These are phyloP conservation scores for Catalaphyllia jardinei DNA, from an alignment of 64 coral and sea anemone species.

Conservation along the genomic window DNA sequence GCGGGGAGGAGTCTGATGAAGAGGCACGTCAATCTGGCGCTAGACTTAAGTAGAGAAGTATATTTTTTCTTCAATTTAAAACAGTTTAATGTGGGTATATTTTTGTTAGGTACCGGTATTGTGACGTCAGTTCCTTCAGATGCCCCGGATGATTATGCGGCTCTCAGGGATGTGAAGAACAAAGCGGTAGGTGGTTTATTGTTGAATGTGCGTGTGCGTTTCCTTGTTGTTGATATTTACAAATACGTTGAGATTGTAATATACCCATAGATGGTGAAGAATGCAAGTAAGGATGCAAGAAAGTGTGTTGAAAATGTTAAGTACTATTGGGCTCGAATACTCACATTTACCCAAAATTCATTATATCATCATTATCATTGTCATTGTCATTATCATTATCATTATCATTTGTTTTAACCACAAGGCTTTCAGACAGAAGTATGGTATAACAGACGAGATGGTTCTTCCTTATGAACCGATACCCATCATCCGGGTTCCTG, in stretches of 20 bases:
- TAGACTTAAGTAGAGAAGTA: neutral
- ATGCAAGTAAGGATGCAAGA: too few relatives aligned
- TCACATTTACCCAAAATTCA: too few relatives aligned
- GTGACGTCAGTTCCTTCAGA: conserved; percentile 99
- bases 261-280: too few relatives aligned
- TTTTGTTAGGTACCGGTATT: conserved; percentile 87
- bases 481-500: conserved; percentile 94
- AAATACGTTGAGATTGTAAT: too few relatives aligned
- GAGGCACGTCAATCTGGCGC: too few relatives aligned
- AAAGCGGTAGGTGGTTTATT: conserved; percentile 63
- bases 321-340: too few relatives aligned
- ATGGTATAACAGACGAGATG: conserved; percentile 92
- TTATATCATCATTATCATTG: too few relatives aligned
- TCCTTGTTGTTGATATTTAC: too few relatives aligned
- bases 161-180: conserved; percentile 88
- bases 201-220: neutral
- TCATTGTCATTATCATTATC: too few relatives aligned
- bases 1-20: too few relatives aligned
- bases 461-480: conserved; percentile 92
- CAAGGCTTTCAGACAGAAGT: conserved; percentile 94
- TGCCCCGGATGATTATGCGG: conserved; percentile 97
- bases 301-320: too few relatives aligned
- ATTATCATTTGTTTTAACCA: neutral
- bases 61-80: neutral
- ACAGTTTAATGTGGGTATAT: neutral